These are phyloP conservation scores for Brachyhypopomus gauderio DNA, from an alignment of 2,113 vertebrate genomes.

Conservation along the genomic window DNA sequence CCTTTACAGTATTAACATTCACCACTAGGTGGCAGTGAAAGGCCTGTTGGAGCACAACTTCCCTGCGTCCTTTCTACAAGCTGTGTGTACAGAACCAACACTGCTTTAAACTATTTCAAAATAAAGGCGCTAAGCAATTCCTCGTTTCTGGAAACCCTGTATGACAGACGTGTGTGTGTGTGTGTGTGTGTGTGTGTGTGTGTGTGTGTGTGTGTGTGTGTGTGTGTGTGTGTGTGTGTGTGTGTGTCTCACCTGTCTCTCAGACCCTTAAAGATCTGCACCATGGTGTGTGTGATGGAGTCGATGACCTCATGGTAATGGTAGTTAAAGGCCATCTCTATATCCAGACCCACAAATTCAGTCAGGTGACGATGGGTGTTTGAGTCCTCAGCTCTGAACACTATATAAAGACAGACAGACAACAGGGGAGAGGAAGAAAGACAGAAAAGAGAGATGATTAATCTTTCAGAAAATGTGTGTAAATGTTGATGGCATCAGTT, in stretches of 20 bases:
- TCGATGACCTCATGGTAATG: conserved; percentile 98
- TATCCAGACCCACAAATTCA: conserved; percentile 98
- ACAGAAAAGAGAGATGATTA: background rate
- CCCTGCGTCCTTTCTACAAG: too few species aligned
- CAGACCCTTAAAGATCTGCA: conserved; percentile 98
- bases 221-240: background rate
- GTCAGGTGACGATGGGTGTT: conserved; percentile 98
- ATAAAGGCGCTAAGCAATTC: background rate
- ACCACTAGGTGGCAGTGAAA: conserved; percentile 65
- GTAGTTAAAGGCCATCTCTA: conserved; percentile 98
- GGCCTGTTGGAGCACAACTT: background rate
- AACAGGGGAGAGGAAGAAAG: too few species aligned
- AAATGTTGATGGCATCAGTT: too few species aligned
- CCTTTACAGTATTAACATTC: background rate
- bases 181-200: conserved; percentile 70
- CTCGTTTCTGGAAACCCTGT: background rate
- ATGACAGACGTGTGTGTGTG: too few species aligned
- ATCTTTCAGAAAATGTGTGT: too few species aligned
- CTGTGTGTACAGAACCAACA: background rate
- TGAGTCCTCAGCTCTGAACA: conserved; percentile 97
- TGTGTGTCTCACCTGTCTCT: conserved; percentile 83
- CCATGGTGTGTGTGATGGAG: conserved; percentile 95
- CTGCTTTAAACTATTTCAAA: too few species aligned
- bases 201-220: too few species aligned
- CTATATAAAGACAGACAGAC: conserved; percentile 63